Base-by-base conservation (phyloP, 2,113 vertebrate genomes). In the Acanthisitta chloris region DNA sequence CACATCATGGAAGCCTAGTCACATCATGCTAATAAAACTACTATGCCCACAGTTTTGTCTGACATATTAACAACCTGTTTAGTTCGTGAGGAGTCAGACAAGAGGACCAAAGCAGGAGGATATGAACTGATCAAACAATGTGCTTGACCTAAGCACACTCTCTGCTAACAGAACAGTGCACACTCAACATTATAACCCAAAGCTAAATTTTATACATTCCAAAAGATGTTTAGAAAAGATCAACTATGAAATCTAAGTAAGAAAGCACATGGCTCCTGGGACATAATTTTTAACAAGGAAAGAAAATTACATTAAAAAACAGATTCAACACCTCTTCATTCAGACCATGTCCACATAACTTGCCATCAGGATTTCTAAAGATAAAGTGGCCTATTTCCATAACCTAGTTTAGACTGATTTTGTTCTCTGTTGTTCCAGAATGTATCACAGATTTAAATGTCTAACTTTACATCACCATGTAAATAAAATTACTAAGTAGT, bases 341-440 rank as follows among this genome's bases (percentile, higher is more conserved):
- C 18, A 21, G 7, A 42, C 45, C 20, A 59, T 33, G 65, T 80
- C 76, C 70, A 94, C 34, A 77, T 18, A 88, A 81, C 23, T 86
- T 89, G 51, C 42, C 46, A 92, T 70, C 84, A 96, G 76, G 70
- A 80, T 73, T 97, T 97, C 95, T 96, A 97, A 97, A 98, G 95
- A 97, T 96, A 95, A 97, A 77, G 71, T 79, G 61, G 57, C 97
- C 97, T 96, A 96, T 66, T 97, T 98, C 92, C 72, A 25, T 96
- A 97, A 95, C 95, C 97, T 92, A 95, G 28, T 98, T 98, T 88
- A 86, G 87, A 92, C 28, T 65, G 69, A 91, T 70, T 55, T 71
- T 92, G n/a, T n/a, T 86, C 71, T 71, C 26, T 46, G 0, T 49
- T 80, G 17, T 78, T 90, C 84, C 70, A 83, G 71, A 55, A 8